Evolutionary conservation across 2,797 vertebrate species (phyloP), one percentile per base, ranked within the genome.

Genomic region (Smutsia temminckii): DNA sequence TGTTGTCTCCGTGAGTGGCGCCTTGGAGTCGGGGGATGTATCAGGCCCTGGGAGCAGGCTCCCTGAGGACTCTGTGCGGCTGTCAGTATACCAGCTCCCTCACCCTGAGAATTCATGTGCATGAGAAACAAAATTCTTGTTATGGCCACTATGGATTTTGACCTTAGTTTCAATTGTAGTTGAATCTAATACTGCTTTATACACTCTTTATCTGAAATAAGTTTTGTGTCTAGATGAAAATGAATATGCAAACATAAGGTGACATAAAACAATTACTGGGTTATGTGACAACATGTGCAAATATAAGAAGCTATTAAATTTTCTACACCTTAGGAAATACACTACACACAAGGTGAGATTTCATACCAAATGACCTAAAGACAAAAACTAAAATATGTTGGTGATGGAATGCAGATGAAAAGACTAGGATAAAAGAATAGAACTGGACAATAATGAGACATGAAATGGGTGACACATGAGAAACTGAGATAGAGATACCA

Each of bases 331-430:
- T 59, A 95, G 59, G 32, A 92, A 90, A 87, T 72, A 59, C 1
- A 59, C 5, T 72, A 59, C 1, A 59, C 5, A 59, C 10, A 40
- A 53, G 53, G 66, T 27, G 72, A 92, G 37, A 71, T 84, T 94
- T 55, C 49, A 53, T 64, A 78, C 74, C 66, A 93, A 71, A 75
- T 69, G 18, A 75, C 37, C 71, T 86, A 83, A 84, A 69, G 37
- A 2, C 14, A 91, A 77, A 74, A 94, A 51, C 0, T 64, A 37
- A 86, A 84, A 51, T 74, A 78, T 37, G 12, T 42, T 71, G 61
- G 11, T 90, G n/a, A 83, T 89, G n/a, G 75, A 71, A 89, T 84
- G 66, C 81, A 91, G 75, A 91, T 64, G 89, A 88, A 21, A 17
- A 81, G 7, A 29, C 2, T 37, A 63, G 29, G 55, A 85, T 51